Base-by-base conservation (phyloP, 2,888 invertebrate species). In the Drosophila engyochracea region DNA sequence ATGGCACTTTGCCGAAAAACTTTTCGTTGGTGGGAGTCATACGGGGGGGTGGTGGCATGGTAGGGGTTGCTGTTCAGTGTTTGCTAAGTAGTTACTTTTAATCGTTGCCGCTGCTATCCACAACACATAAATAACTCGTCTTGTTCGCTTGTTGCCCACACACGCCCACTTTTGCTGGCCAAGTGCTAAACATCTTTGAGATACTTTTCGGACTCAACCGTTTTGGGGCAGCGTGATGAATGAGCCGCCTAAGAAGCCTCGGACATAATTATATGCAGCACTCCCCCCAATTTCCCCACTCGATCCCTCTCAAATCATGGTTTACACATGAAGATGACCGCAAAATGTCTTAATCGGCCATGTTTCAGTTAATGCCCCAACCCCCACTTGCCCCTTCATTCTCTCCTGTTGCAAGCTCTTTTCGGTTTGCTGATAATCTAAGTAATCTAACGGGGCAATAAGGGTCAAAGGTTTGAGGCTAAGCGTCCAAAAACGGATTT, bases 1-100 rank as follows among this genome's bases (percentile, higher is more conserved):
- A 87, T 89, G 90, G 76, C 90, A 89, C 89, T 85, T 88, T 88
- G 90, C 90, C 89, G 75, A 83, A 86, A 89, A 85, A 85, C 58
- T 81, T 89, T 74, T 53, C 31, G 30, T 28, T 12, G 6, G 19
- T 35, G 25, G 25, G 19, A 4, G 47, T 25, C 25, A 14, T 22
- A 19, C 16, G 0, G 22, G 25, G 25, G 16, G 49, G 28, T 4
- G 16, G 51, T 19, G 10, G 19, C 16, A 22, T 66, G 35, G 41
- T 25, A 30, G 35, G 22, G 69, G 51, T 53, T 60, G 41, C 1
- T 22, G 25, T 9, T 58, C 54, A 54, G 83, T 87, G 90, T 88
- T 84, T 86, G 87, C 89, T 88, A 88, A 90, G 85, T 91, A 88
- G 87, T 91, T 88, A 90, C 85, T 87, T 91, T 87, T 87, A 90